Conservation (phyloP, 1,140 invertebrate species). For the Eufriesea mexicana region DNA sequence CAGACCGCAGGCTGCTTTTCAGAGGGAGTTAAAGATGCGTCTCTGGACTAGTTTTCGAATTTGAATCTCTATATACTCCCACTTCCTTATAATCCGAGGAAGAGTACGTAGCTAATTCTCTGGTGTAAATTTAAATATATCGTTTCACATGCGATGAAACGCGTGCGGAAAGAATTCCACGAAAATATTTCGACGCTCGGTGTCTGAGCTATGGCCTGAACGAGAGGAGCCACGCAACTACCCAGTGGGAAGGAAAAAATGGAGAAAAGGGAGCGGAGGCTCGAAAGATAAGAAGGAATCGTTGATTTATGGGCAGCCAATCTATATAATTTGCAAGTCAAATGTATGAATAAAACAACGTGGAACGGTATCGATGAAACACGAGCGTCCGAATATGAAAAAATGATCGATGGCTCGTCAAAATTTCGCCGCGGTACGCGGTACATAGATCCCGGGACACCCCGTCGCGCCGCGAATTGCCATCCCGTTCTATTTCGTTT, state of each 20-base stretch:
- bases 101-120: no score
- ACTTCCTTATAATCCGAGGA: no score
- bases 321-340: slow-evolving; percentile 55
- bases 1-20: no score
- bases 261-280: background rate
- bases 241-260: background rate
- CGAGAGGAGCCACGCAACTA: no score
- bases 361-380: slow-evolving; percentile 49
- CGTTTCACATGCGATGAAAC: no score
- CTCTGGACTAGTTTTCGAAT: no score
- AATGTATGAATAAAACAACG: slow-evolving; percentile 54
- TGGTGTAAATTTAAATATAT: no score
- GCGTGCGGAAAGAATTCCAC: no score
- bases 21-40: no score
- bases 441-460: background rate
- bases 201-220: no score
- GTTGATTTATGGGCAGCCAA: slow-evolving; percentile 53
- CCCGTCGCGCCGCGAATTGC: slow-evolving; percentile 10
- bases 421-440: slow-evolving; percentile 35
- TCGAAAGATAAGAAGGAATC: slow-evolving; percentile 40
- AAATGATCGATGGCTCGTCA: slow-evolving; percentile 56
- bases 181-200: no score
- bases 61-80: no score
- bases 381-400: slow-evolving; percentile 47
- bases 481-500: slow-evolving; percentile 36